Base-by-base conservation (phyloP, 2,113 vertebrate species). In the Phrynosoma platyrhinos region DNA sequence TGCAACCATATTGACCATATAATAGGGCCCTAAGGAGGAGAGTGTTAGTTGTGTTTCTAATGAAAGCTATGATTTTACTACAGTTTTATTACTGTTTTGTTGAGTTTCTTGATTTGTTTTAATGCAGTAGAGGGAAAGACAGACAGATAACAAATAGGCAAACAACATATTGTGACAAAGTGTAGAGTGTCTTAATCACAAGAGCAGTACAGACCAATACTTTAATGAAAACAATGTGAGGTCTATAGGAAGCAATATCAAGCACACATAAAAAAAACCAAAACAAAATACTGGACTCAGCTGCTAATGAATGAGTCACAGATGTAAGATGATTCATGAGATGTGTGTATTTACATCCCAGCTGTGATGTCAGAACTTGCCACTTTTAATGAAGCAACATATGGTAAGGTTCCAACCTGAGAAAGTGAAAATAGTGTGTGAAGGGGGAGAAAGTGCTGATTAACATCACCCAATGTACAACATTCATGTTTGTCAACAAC, bases 381-480 rank as follows among this genome's bases (percentile, higher is more conserved):
- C 89, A 4, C 36, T 89, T n/a, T 32, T 83, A 23, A 10, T 25
- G 47, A 75, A 82, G 9, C 16, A 58, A 18, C 66, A 85, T 83
- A 81, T 86, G 53, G 76, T 62, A 79, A 77, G 74, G 64, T 66
- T 85, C 86, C 9, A 13, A 42, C 69, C 74, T 52, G 68, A 87
- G 32, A 79, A 64, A 74, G 30, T 83, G 88, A 79, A 71, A 88
- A 62, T 83, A 32, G 27, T 12, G 32, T 64, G 30, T 53, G 64
- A 27, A 23, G 36, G 78, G 9, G 66, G 75, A 62, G 64, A 82
- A 81, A 89, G 87, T 76, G 87, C 86, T 88, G 64, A 74, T 71
- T 80, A 86, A 90, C 83, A 58, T 36, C 83, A 89, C 3, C 21
- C 69, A 27, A 85, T 90, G 86, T 90, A 66, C 40, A 76, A 9